Base-by-base conservation (phyloP, 2,888 invertebrate genomes). In the Stenodema calcarata region DNA sequence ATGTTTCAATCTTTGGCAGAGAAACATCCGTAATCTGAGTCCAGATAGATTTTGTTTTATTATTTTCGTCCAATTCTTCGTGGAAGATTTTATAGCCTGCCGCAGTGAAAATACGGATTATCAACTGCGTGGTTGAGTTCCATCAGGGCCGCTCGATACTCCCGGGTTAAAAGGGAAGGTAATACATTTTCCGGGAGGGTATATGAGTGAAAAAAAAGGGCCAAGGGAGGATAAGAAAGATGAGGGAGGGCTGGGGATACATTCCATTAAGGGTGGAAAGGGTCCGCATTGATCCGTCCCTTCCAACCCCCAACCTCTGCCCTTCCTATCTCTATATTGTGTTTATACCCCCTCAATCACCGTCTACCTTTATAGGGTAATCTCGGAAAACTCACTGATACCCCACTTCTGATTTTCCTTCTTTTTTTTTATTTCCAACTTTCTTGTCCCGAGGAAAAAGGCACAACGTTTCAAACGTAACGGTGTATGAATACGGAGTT, bases 351-450 rank as follows among this genome's bases (percentile, higher is more conserved):
- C 54, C 54, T 80, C 80, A 80, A 80, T 80, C 80, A 80, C 80
- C 80, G 80, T 80, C 80, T 54, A 80, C 80, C 80, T 80, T 80
- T 80, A 80, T 80, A 80, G 80, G 80, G 80, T 80, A 80, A 80
- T 80, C 80, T 80, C 54, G 80, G 54, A 42, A 44, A 78, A 78
- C 62, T 62, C 62, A 23, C 62, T 62, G 62, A 62, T 62, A 62
- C 12, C 23, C 62, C 62, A 62, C 62, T 23, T 62, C 62, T 62
- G 62, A 62, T 62, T 62, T 62, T 50, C 23, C 12, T 23, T 62
- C 23, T 23, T 9, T 62, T 12, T 62, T n/a, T n/a, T n/a, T n/a
- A n/a, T n/a, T n/a, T n/a, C n/a, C n/a, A n/a, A n/a, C 62, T 18
- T 23, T 62, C 62, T 54, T 18, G 1, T 54, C 16, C 47, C 62